Conservation (phyloP, 1,140 invertebrate species). For the Oryctes rhinoceros region DNA sequence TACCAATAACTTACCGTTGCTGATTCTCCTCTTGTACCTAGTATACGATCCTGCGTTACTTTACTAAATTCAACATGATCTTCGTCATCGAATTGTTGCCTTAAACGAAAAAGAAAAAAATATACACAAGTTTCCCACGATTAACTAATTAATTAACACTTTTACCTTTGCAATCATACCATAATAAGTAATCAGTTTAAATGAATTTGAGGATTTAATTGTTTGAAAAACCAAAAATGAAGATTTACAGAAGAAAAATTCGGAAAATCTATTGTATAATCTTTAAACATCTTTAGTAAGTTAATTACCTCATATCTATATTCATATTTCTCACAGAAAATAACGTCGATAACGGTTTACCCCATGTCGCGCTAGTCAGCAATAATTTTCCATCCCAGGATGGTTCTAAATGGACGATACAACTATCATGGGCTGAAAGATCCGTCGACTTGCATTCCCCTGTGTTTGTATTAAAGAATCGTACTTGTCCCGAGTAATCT, state of each 20-base stretch:
- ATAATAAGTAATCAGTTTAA: too few species aligned
- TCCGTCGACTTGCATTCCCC: conserved; percentile 81
- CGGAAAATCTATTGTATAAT: too few species aligned
- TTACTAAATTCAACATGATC: conserved; percentile 94
- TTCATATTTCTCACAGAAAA: conserved; percentile 85
- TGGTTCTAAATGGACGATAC: conserved; percentile 81
- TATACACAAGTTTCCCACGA: neutral
- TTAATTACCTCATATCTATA: conserved; percentile 74
- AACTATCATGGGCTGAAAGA: conserved; percentile 80
- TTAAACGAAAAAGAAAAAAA: conserved; percentile 49
- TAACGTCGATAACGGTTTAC: conserved; percentile 81
- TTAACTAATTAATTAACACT: neutral
- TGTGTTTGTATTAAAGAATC: conserved; percentile 84
- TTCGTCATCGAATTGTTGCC: conserved; percentile 80
- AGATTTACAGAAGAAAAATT: too few species aligned
- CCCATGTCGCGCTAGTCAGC: conserved; percentile 86
- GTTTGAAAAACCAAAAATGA: too few species aligned
- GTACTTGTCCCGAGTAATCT: conserved; percentile 87
- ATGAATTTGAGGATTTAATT: too few species aligned
- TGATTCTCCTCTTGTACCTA: conserved; percentile 82
- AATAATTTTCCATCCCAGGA: conserved; percentile 78
- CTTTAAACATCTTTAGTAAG: neutral
- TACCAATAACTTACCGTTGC: conserved; percentile 67
- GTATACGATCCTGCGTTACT: conserved; percentile 81
- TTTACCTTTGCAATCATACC: too few species aligned